Evolutionary conservation across 1,140 invertebrate species (phyloP), one percentile per base, ranked within the genome.

Genomic region (Cotesia vestalis): DNA sequence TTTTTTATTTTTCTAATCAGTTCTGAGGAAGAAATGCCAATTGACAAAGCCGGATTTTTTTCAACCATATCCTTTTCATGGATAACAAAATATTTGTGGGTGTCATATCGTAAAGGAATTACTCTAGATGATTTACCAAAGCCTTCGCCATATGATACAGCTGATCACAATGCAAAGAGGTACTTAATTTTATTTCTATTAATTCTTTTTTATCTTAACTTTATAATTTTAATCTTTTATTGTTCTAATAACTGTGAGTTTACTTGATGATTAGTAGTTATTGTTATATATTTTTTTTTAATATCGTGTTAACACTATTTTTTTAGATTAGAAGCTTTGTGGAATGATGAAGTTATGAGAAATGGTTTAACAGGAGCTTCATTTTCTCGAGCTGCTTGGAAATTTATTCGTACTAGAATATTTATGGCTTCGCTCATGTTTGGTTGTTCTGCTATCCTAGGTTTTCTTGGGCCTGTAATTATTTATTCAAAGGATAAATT

Each of bases 401-500:
- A 80, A 71, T 92, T 92, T 75, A 87, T 89, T 17, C 81, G 87
- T 63, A 90, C 88, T 17, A 84, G 91, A 57, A 76, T 91, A 46
- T 78, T 89, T 5, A 63, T 90, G 57, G 84, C 89, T 5, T 87
- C 86, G 20, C 62, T 89, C 51, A 79, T 91, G 38, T 88, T 91
- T 69, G 74, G 87, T 4, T 75, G 88, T 3, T 88, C 88, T 57
- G 77, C 91, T 9, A 79, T 88, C 12, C 83, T 90, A 71, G 90
- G 90, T 66, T 92, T 93, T 80, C 77, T 92, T 66, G 89, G 88
- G 71, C 90, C 91, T 53, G 91, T 91, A 85, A 87, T 88, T 83
- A 66, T 11, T 20, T 52, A 75, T 53, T 71, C 69, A n/a, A 27
- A 38, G n/a, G 12, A 14, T 14, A 14, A 55, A 9, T 5, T 55